Conservation (phyloP, 2,113 vertebrate species). For the Baryphthengus martii region DNA sequence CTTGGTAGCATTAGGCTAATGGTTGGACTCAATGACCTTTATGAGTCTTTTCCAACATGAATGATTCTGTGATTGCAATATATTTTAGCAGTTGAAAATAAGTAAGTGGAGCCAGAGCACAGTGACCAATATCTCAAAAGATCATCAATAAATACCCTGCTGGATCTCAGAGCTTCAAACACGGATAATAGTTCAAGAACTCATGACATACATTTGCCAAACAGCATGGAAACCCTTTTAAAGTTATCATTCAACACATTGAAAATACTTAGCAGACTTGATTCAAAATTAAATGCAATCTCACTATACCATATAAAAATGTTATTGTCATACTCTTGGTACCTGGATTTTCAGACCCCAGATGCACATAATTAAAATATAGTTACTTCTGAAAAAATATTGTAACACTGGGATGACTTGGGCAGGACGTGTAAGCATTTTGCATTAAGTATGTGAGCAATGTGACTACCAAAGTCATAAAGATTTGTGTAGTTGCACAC, state of each 20-base stretch:
- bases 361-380: background rate
- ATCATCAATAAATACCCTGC: background rate
- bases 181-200: background rate
- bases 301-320: background rate
- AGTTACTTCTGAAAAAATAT: background rate
- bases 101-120: background rate
- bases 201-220: background rate
- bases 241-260: background rate
- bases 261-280: background rate
- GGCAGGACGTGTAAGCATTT: background rate
- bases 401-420: background rate
- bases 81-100: background rate
- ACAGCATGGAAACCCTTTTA: background rate
- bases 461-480: background rate
- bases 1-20: background rate
- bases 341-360: background rate
- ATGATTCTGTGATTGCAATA: background rate
- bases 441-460: background rate
- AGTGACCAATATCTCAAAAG: background rate
- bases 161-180: background rate
- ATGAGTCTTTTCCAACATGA: background rate
- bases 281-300: background rate
- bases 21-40: background rate
- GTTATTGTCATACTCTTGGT: background rate
- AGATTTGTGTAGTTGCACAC: background rate